A percentile compares a stretch with the other conserved stretches of the same genome.
phyloP scores from a whole-genome alignment of 2,797 vertebrate species.

The Hypotaenidia philippensis region DNA sequence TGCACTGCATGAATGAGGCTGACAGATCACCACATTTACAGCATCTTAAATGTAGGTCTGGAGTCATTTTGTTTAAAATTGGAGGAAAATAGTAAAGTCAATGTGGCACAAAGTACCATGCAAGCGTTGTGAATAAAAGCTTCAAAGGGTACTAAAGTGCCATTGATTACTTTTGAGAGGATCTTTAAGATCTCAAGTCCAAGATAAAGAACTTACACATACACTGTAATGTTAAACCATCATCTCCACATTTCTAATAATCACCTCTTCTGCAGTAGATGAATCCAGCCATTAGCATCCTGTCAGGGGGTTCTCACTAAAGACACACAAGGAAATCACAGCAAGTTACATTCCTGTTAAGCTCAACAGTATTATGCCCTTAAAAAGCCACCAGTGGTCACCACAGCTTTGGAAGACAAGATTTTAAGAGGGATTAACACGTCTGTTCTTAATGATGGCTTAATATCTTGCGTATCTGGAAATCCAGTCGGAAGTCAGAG shows the following conservation, averaged over 20 bases:
- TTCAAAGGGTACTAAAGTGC: slow-evolving; percentile 67
- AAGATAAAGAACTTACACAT: slow-evolving; percentile 12
- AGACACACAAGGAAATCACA: background rate
- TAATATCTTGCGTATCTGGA: background rate
- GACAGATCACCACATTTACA: slow-evolving; percentile 20
- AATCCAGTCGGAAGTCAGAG: background rate
- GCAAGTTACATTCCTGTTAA: background rate
- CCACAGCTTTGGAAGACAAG: background rate
- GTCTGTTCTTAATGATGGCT: background rate
- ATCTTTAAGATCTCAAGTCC: slow-evolving; percentile 46
- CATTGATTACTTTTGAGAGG: slow-evolving; percentile 66
- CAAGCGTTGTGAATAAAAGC: slow-evolving; percentile 60
- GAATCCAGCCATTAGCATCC: background rate
- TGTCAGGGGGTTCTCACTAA: background rate
- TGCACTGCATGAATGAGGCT: background rate
- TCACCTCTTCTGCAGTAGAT: background rate
- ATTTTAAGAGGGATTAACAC: slow-evolving; percentile 20
- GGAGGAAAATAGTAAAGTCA: slow-evolving; percentile 62
- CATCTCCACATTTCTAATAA: slow-evolving; percentile 38
- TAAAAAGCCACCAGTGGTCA: slow-evolving; percentile 16
- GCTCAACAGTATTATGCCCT: background rate
- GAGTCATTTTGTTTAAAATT: slow-evolving; percentile 44
- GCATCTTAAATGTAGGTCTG: slow-evolving; percentile 34
- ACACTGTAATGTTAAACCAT: slow-evolving; percentile 19
- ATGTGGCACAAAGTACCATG: slow-evolving; percentile 39